Base-by-base conservation (phyloP, 2,113 vertebrate genomes). In the Apaloderma vittatum region DNA sequence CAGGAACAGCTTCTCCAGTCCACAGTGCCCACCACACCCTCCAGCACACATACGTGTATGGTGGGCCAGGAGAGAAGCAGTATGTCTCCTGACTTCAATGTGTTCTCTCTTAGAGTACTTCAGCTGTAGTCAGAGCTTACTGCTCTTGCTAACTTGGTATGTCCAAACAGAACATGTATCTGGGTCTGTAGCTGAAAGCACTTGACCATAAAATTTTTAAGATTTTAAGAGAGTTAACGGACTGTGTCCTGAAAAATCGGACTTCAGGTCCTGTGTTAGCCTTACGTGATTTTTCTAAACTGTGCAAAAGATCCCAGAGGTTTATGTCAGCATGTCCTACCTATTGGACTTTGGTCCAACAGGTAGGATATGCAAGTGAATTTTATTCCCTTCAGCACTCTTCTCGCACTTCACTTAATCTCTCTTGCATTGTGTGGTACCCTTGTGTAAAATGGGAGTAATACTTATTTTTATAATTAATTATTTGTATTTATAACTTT, bases 11-110 rank as follows among this genome's bases (percentile, higher is more conserved):
- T 79, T 79, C 34, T 75, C 62, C 48, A 68, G 37, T 27, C 12
- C 36, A 36, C 21, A 40, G 0, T 6, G 3, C 6, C 11, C 29
- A 43, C 2, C 0, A 9, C 9, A n/a, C 3, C 8, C 12, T 17
- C 1, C 2, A 30, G 27, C 18, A 23, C 5, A 34, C 8, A 5
- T 43, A 15, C 5, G 1, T 3, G 2, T 40, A 5, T 13, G 5
- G 10, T 66, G 26, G 5, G 11, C 21, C 30, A 84, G 55, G 16
- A 78, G 11, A 80, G 37, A 80, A 20, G 14, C 15, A 61, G 32
- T 30, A 1, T 9, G 16, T 72, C 9, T 68, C 27, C 24, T 59
- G 24, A 14, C 5, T 86, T 68, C 14, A 21, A 32, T 37, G 12
- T 8, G 22, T 23, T 62, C 32, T 36, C 36, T 61, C 59, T 58